These are phyloP conservation scores for Belgica antarctica DNA, from an alignment of 2,888 invertebrate species.

Conservation along the genomic window DNA sequence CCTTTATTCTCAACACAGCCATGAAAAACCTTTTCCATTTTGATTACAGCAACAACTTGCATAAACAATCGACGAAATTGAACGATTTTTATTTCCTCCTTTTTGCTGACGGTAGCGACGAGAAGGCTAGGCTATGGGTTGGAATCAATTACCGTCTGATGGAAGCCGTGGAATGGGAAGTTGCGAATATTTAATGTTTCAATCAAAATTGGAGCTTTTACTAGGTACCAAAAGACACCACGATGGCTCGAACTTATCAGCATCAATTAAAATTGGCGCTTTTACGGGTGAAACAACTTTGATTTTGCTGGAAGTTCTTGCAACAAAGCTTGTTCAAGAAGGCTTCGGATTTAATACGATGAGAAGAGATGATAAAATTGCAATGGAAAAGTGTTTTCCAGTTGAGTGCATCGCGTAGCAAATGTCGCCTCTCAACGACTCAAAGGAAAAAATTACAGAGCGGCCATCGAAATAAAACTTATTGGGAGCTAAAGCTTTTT, in stretches of 20 bases:
- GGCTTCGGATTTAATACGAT: too few relatives aligned
- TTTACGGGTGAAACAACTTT: too few relatives aligned
- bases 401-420: background rate
- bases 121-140: background rate
- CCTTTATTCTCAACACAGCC: slow-evolving; percentile 19
- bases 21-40: background rate
- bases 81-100: slow-evolving; percentile 2
- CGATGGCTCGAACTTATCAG: too few relatives aligned
- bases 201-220: too few relatives aligned
- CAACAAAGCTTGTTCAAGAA: too few relatives aligned
- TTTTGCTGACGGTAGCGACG: background rate
- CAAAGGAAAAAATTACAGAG: too few relatives aligned
- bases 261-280: too few relatives aligned
- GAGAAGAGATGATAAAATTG: background rate
- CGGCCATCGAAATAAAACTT: too few relatives aligned
- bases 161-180: background rate
- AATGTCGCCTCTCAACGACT: background rate
- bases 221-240: too few relatives aligned
- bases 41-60: slow-evolving; percentile 25
- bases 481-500: slow-evolving; percentile 6
- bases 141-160: too few relatives aligned
- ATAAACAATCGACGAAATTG: slow-evolving; percentile 13
- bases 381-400: slow-evolving; percentile 20
- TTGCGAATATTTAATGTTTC: too few relatives aligned
- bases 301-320: too few relatives aligned